phyloP scores from a whole-genome alignment of 1,140 invertebrate genomes.

The Callitettix versicolor region DNA sequence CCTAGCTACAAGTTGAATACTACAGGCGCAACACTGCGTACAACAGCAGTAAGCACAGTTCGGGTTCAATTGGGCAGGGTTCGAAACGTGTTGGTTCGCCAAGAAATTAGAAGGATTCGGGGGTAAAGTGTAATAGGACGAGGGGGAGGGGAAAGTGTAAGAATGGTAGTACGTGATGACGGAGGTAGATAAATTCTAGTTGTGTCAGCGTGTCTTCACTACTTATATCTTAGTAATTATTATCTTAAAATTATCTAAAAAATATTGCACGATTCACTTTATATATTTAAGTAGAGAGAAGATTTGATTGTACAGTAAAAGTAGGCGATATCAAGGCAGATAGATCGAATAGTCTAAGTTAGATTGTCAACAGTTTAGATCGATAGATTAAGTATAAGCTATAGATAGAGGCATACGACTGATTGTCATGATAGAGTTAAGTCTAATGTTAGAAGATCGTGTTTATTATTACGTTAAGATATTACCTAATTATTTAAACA shows the following conservation, averaged over 20 bases:
- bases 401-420: slow-evolving; percentile 10
- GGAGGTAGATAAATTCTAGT: neutral
- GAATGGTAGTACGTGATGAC: slow-evolving; percentile 13
- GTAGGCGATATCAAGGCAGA: neutral
- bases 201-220: neutral
- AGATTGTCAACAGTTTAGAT: neutral
- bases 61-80: neutral
- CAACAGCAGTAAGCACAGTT: slow-evolving; percentile 11
- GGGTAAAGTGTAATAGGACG: slow-evolving; percentile 11
- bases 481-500: neutral
- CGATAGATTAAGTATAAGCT: slow-evolving; percentile 6
- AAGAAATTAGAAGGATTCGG: slow-evolving; percentile 12
- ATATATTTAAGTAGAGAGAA: neutral
- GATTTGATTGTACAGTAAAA: neutral
- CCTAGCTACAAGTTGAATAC: neutral
- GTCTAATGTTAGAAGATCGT: slow-evolving; percentile 7
- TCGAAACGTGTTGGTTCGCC: neutral
- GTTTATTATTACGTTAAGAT: neutral
- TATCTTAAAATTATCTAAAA: neutral
- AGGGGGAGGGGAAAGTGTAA: slow-evolving; percentile 10
- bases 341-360: neutral
- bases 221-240: neutral
- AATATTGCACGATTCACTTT: neutral
- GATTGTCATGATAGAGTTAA: slow-evolving; percentile 9
- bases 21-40: slow-evolving; percentile 9